Evolutionary conservation across 2,888 invertebrate genomes (phyloP).

Genomic region (Endotricha flammealis): DNA sequence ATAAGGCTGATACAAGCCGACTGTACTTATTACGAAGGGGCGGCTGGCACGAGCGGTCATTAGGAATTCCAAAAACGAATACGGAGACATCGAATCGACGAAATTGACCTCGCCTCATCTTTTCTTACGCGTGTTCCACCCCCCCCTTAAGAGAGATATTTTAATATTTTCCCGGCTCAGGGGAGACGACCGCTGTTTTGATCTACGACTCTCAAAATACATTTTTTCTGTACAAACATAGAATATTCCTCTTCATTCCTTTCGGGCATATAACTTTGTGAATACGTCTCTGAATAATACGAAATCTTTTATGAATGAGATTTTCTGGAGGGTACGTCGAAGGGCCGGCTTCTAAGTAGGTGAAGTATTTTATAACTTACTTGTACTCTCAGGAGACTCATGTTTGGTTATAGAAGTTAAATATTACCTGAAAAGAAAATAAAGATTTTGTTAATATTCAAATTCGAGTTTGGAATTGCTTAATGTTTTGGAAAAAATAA

Average conservation of each 20-base stretch:
- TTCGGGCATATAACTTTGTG: slow-evolving; percentile 49
- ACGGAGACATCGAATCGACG: slow-evolving; percentile 72
- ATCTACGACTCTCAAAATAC: slow-evolving; percentile 57
- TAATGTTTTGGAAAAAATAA: too few species aligned
- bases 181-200: slow-evolving; percentile 61
- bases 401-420: slow-evolving; percentile 29
- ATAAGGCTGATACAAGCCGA: too few species aligned
- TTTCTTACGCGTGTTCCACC: slow-evolving; percentile 65
- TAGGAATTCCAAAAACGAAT: slow-evolving; percentile 73
- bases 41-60: slow-evolving; percentile 56
- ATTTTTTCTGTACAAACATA: slow-evolving; percentile 48
- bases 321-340: slow-evolving; percentile 29
- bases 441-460: slow-evolving; percentile 22
- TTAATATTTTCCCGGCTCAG: slow-evolving; percentile 57
- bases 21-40: slow-evolving; percentile 53
- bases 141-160: slow-evolving; percentile 56
- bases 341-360: slow-evolving; percentile 29
- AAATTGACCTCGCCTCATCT: slow-evolving; percentile 70
- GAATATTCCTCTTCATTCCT: slow-evolving; percentile 47
- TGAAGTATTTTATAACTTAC: slow-evolving; percentile 40
- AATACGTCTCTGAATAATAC: slow-evolving; percentile 50
- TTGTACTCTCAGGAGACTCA: slow-evolving; percentile 24
- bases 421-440: slow-evolving; percentile 59
- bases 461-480: too few species aligned
- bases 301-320: slow-evolving; percentile 53